phyloP scores from a whole-genome alignment of 2,113 vertebrate species.

The Rhinopithecus roxellana region DNA sequence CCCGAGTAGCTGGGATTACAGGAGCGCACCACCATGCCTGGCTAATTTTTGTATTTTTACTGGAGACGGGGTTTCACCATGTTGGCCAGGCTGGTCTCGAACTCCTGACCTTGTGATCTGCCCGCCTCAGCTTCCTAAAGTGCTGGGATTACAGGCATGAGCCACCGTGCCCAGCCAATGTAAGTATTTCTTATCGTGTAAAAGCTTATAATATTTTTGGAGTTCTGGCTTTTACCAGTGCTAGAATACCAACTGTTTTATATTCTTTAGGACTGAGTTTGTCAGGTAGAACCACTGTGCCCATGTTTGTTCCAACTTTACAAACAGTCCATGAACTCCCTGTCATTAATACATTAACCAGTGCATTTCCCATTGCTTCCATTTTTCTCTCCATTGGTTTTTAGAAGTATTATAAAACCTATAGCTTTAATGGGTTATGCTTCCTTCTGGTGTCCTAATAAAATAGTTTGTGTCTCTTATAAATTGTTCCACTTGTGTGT shows the following conservation, averaged over 20 bases:
- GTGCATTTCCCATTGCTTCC: not conserved
- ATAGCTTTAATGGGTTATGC: not conserved
- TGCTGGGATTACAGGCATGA: no score
- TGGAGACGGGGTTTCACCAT: no score
- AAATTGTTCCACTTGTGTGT: constrained; percentile 1
- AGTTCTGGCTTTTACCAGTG: constrained; percentile 4
- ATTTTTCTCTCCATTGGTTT: not conserved
- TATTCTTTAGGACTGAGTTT: constrained; percentile 9
- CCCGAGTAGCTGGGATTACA: no score
- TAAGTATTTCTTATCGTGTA: not conserved
- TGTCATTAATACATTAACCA: not conserved
- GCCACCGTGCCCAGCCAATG: no score
- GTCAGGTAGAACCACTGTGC: not conserved
- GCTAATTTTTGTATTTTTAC: no score
- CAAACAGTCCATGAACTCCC: not conserved
- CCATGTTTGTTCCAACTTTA: not conserved
- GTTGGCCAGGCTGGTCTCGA: no score
- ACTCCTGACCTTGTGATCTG: no score
- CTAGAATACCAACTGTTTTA: not conserved
- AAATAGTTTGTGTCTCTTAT: constrained; percentile 34
- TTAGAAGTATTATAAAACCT: not conserved
- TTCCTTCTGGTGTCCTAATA: not conserved
- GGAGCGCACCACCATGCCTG: no score
- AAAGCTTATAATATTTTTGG: not conserved
- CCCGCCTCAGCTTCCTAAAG: no score